Base-by-base conservation (phyloP, 2,888 invertebrate genomes). In the Drosophila yooni region DNA sequence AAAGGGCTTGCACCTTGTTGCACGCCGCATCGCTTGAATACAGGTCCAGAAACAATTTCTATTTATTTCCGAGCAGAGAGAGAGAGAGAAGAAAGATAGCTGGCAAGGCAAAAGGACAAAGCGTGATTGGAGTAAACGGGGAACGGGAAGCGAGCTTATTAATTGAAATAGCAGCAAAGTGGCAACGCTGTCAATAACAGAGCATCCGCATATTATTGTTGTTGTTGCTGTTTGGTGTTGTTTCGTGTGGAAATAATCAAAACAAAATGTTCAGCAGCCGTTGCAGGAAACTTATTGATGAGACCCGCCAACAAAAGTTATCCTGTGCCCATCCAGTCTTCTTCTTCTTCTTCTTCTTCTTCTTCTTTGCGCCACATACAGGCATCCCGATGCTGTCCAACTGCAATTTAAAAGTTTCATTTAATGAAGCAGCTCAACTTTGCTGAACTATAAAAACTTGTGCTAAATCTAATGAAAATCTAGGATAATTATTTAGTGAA, bases 251-350 rank as follows among this genome's bases (percentile, higher is more conserved):
- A 68, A 63, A 53, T 61, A 67, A 74, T 73, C 34, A 60, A 76
- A 61, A 46, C 34, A 76, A 76, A 76, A 61, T 68, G 68, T 70
- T 70, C 53, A 59, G 34, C 46, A 25, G 36, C 33, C n/a, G 60
- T 53, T 53, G 46, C 59, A 59, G 33, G 27, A 62, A 79, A 79
- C 56, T 76, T 74, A 74, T 77, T 77, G 74, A 74, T 75, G 51
- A 65, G 52, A 50, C 34, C 79, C 10, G 50, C 70, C 48, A 43
- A 6, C 69, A 63, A 56, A 53, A 69, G 54, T 59, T 57, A 33
- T 52, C 33, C 43, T 7, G 11, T 29, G 18, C 29, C 54, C 29
- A 36, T 15, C 38, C 67, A 59, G 56, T n/a, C n/a, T n/a, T 75
- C 76, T 66, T 66, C 63, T 48, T 53, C 68, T 76, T 52, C 10